Base-by-base conservation (phyloP, 2,888 invertebrate species). In the Diachrysia chrysitis region DNA sequence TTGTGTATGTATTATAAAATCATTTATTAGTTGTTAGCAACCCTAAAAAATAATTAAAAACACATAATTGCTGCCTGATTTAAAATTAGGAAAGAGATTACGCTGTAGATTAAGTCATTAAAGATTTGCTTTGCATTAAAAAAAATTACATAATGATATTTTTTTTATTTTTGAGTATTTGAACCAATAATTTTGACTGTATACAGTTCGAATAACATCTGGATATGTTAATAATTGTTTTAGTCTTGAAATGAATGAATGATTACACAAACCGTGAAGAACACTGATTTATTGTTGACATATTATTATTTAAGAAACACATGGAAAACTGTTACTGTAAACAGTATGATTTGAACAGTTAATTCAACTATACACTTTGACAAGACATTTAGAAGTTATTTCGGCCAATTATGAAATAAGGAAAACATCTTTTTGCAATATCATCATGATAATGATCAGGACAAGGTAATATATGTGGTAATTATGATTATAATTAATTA, bases 401-500 rank as follows among this genome's bases (percentile, higher is more conserved):
- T 25, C 55, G 9, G 19, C n/a, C 51, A 23, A 23, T 21, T n/a
- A 57, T 61, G 54, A 54, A 53, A 37, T 54, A 32, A 57, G 4
- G 51, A 37, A 53, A 56, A 61, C 58, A 58, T 61, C 56, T 58
- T 78, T 66, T 63, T 74, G 70, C 70, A 73, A 74, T 35, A 61
- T 64, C 66, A 72, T 72, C 63, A 56, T 69, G 70, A 76, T 78
- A 71, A 69, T 64, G 57, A 70, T 62, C 66, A 70, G 70, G 37
- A 37, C 58, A 63, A 66, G 42, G 68, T 59, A 76, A 32, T 66
- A 10, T 60, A 64, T 77, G 59, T 58, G 59, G 59, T 71, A 71
- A 82, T 69, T 70, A 73, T 55, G 63, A 78, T 55, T 56, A 55
- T 66, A 70, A 71, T 63, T 51, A 57, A 71, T 66, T 66, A 69